phyloP scores from a whole-genome alignment of 2,888 invertebrate genomes.

The Amphiduros pacificus region DNA sequence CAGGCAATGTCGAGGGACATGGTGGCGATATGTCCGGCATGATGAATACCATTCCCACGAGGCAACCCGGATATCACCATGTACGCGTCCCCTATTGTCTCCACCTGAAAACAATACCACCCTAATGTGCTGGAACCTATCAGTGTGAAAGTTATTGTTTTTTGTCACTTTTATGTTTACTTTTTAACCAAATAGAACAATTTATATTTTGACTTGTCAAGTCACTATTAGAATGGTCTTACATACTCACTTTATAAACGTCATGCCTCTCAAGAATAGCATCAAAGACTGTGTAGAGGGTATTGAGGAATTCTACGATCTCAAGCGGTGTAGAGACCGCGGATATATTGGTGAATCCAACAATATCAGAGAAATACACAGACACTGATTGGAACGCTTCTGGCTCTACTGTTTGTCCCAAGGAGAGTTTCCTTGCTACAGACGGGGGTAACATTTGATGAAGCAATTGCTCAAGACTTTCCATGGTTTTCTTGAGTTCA shows the following conservation, averaged over 20 bases:
- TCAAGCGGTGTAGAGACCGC: background rate
- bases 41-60: background rate
- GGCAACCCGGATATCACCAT: background rate
- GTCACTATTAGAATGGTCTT: background rate
- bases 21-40: conserved; percentile 1
- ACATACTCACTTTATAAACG: background rate
- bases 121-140: too few species aligned
- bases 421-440: conserved; percentile 36
- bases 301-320: background rate
- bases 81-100: background rate
- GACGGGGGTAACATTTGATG: conserved; percentile 39
- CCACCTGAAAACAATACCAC: too few species aligned
- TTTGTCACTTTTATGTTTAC: too few species aligned
- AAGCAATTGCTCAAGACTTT: conserved; percentile 40
- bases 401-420: conserved; percentile 31
- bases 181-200: too few species aligned
- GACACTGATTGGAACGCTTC: conserved; percentile 35
- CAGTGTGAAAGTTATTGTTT: too few species aligned
- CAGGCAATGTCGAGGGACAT: background rate
- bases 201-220: too few species aligned
- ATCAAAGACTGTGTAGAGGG: background rate
- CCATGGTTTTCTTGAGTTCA: conserved; percentile 36
- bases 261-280: background rate
- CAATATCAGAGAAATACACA: conserved; percentile 37
- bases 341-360: conserved; percentile 8